Evolutionary conservation across 2,797 vertebrate species (phyloP), one percentile per base, ranked within the genome.

Genomic region (Leptatherina wallacei): DNA sequence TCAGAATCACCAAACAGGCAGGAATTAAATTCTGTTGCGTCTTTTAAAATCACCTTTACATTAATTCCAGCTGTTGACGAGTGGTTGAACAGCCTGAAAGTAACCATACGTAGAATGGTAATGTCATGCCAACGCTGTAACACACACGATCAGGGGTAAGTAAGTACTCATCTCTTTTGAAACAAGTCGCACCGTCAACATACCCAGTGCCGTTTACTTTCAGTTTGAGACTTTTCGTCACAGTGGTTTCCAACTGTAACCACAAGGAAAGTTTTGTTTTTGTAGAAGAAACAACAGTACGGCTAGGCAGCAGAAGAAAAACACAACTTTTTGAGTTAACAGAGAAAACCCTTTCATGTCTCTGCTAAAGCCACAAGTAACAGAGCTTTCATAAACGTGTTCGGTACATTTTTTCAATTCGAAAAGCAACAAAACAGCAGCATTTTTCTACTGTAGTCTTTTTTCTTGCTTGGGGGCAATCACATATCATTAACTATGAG

Each of bases 391-490:
- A 3, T 57, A 12, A 57, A 55, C 44, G 22, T 38, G 35, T 20
- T 9, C n/a, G 6, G n/a, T 1, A 0, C 55, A 36, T 66, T 9
- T 32, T 29, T 29, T 27, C 13, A 42, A 60, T 2, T 56, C 10
- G 3, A 58, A 73, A 62, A 20, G 20, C 4, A 38, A 56, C 6
- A 61, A 49, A 35, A 60, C 7, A 59, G 40, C 1, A 54, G n/a
- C 5, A 4, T 54, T 49, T 71, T 51, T 11, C 58, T 47, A 30
- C 38, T 51, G 62, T 36, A n/a, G 14, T 22, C n/a, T 12, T 14
- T 52, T 29, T 82, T 78, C 52, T 73, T 72, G 54, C 60, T 14
- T 49, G 27, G 6, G 29, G 52, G 7, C 40, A 51, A 64, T 58
- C 51, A 36, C 20, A 71, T 49, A 57, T 1, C 51, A 20, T 47